Evolutionary conservation across 1,140 invertebrate species (phyloP).

Genomic region (Heliconius eleuchia): DNA sequence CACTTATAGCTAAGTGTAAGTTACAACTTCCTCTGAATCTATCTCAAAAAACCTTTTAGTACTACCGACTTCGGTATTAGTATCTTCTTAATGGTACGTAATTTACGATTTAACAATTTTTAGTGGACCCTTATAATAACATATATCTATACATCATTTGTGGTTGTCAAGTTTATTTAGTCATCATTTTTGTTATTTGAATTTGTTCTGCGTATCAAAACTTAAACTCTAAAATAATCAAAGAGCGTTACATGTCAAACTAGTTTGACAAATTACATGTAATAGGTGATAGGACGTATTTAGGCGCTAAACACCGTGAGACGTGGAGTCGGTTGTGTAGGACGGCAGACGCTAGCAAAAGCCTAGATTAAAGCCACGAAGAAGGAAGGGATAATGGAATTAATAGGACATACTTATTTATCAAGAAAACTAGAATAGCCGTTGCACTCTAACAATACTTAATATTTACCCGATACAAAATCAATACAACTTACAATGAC

Average conservation of each 20-base stretch:
- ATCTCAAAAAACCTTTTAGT: constrained; percentile 31
- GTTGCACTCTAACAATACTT: constrained; percentile 13
- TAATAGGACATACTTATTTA: not conserved
- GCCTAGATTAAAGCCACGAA: no score
- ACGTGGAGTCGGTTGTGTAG: no score
- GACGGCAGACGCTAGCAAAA: no score
- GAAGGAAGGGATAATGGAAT: no score
- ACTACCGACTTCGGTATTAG: not conserved
- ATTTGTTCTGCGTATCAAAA: not conserved
- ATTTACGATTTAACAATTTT: constrained; percentile 12
- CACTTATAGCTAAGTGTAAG: constrained; percentile 41
- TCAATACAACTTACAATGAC: constrained; percentile 25
- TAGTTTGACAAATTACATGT: not conserved
- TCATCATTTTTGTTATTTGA: not conserved
- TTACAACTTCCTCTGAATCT: constrained; percentile 39
- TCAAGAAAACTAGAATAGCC: not conserved
- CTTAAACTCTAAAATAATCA: not conserved
- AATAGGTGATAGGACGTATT: not conserved
- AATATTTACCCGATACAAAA: not conserved
- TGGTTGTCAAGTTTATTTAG: not conserved
- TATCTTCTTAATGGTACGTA: not conserved
- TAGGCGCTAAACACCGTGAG: no score
- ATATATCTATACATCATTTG: not conserved
- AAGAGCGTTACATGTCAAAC: not conserved
- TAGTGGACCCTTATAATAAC: constrained; percentile 9